Percentiles rank a stretch among this genome's conserved stretches.
Evolutionary conservation across 2,797 vertebrate genomes (phyloP).

Genomic region (Gallinago stenura): DNA sequence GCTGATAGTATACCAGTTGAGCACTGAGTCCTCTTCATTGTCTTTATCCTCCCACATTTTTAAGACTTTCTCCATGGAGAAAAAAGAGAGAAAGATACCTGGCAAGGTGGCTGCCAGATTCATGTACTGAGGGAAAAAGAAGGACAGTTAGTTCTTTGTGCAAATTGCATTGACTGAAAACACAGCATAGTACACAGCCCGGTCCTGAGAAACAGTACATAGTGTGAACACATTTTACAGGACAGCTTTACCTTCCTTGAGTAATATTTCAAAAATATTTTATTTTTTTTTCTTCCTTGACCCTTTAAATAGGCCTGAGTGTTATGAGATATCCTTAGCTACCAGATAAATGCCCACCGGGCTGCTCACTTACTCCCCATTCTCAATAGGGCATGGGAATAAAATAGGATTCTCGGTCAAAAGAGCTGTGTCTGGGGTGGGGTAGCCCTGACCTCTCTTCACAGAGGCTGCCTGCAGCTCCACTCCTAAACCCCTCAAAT

Average conservation of each 20-base stretch:
- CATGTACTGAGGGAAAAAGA: neutral
- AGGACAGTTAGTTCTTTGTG: neutral
- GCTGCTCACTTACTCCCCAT: neutral
- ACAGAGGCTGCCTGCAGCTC: neutral
- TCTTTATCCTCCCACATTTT: neutral
- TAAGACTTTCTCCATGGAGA: neutral
- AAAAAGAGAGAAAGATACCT: neutral
- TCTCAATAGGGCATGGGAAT: neutral
- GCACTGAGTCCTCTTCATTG: neutral
- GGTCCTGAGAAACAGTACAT: neutral
- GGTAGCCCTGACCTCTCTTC: rapidly evolving
- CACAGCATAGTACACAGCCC: neutral
- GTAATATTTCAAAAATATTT: neutral
- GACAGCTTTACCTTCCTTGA: neutral
- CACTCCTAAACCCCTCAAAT: neutral
- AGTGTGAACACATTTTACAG: neutral
- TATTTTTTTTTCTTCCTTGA: neutral
- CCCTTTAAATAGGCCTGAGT: neutral
- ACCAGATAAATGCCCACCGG: neutral
- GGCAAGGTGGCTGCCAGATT: neutral
- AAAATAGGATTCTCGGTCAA: neutral
- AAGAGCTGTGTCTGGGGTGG: rapidly evolving
- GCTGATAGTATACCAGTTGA: neutral
- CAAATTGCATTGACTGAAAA: neutral
- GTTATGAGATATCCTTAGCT: neutral